Conservation (phyloP, 2,113 vertebrate genomes). For the Piaya cayana region DNA sequence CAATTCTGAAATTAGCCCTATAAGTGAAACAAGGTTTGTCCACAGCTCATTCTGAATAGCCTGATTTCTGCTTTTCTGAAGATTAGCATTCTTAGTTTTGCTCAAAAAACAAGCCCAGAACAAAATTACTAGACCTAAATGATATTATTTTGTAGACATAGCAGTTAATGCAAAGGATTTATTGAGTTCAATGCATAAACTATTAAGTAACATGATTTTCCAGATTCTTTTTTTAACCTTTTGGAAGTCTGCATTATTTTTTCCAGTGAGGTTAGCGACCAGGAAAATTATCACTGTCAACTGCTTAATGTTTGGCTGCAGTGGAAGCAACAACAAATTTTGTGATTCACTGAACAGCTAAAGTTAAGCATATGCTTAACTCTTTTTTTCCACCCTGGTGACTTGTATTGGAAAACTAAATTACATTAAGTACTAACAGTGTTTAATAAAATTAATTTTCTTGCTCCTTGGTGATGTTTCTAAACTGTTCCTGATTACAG, state of each 20-base stretch:
- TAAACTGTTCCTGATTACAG: background rate
- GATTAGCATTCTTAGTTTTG: background rate
- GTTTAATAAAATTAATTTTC: background rate
- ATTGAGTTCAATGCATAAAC: background rate
- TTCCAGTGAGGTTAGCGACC: background rate
- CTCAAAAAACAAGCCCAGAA: background rate
- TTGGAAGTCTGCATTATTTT: background rate
- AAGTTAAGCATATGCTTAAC: background rate
- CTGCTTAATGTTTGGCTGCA: background rate
- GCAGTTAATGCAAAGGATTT: background rate
- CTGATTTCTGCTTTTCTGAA: background rate
- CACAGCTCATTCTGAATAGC: background rate
- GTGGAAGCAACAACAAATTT: background rate
- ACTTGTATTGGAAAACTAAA: background rate
- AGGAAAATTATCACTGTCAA: background rate
- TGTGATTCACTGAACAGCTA: background rate
- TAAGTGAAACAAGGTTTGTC: background rate
- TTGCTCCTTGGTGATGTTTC: background rate
- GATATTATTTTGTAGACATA: background rate
- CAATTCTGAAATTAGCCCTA: background rate
- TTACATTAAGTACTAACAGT: background rate
- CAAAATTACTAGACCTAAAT: background rate
- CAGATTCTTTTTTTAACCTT: background rate
- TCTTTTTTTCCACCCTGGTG: background rate
- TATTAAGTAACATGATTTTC: background rate